Conservation (phyloP, 2,113 vertebrate genomes). For the Oryctolagus cuniculus region DNA sequence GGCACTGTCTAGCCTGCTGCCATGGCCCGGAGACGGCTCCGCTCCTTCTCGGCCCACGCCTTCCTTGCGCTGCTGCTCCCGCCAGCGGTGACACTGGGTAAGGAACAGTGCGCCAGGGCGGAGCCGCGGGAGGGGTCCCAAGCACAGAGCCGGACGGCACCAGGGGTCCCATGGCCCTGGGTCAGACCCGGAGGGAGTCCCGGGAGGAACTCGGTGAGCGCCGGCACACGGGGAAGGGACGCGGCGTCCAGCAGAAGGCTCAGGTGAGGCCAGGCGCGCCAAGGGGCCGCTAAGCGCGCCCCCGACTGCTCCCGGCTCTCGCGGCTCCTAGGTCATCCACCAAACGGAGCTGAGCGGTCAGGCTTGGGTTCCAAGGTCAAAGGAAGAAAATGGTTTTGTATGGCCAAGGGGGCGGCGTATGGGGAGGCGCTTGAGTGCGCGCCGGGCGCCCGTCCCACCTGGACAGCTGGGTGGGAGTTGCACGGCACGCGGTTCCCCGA, state of each 20-base stretch:
- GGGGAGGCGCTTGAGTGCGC: not conserved
- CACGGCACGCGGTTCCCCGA: not conserved
- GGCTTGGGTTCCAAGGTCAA: too few relatives aligned
- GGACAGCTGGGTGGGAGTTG: not conserved
- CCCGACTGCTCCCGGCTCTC: not conserved
- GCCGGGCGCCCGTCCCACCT: too few relatives aligned
- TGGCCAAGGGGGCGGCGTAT: not conserved
- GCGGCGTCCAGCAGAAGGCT: not conserved
- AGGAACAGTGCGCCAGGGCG: not conserved
- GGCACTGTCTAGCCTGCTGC: not conserved
- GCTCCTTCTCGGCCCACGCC: not conserved
- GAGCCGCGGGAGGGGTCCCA: not conserved
- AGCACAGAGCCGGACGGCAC: not conserved
- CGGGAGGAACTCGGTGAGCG: not conserved
- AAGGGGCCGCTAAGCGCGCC: too few relatives aligned
- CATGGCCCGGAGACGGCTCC: not conserved
- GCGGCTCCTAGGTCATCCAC: not conserved
- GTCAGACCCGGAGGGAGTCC: rapidly evolving
- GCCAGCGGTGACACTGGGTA: constrained; percentile 58
- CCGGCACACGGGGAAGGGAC: not conserved
- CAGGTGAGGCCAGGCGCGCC: not conserved
- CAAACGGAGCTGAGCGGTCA: not conserved
- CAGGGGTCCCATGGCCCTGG: not conserved
- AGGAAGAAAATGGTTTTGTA: not conserved
- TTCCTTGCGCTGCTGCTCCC: not conserved